Base-by-base conservation (phyloP, 2,113 vertebrate species). In the Anarhynchus alexandrinus region DNA sequence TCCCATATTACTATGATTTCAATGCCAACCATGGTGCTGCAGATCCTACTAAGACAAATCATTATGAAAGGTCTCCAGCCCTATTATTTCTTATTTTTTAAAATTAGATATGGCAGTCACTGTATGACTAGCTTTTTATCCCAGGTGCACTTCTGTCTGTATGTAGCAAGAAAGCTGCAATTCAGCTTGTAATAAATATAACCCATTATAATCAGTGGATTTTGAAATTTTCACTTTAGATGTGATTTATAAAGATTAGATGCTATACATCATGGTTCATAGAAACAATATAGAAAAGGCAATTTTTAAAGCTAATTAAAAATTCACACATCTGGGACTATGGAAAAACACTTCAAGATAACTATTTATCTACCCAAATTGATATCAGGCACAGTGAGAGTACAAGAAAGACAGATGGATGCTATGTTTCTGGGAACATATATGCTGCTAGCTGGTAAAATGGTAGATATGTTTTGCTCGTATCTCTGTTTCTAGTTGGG, bases 231-330 rank as follows among this genome's bases (percentile, higher is more conserved):
- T 87, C 69, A 82, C 12, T 90, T 72, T 67, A 82, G 13, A 55
- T 79, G 30, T 74, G 42, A 93, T 86, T 96, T 78, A 88, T 71
- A 76, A 93, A 67, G 51, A 76, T 51, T 79, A 54, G 26, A 91
- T 51, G 51, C 19, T 82, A 55, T 79, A 62, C 5, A 76, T 71
- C 29, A 49, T 64, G 32, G 57, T 72, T 96, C 72, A 74, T 21
- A 86, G 51, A 89, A 93, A 83, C 81, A 85, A 88, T 94, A 42
- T 15, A 92, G 74, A 86, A 97, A 94, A 84, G 66, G 15, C 26
- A 67, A 67, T 67, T 89, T 78, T 86, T 93, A 80, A n/a, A 93
- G 43, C 58, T 76, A 93, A 93, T 87, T 91, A 52, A 88, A 94
- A 82, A 79, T 76, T 97, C 77, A 76, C 40, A 80, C 23, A 94